Evolutionary conservation across 2,797 vertebrate species (phyloP).

Genomic region (Sarcophilus harrisii): DNA sequence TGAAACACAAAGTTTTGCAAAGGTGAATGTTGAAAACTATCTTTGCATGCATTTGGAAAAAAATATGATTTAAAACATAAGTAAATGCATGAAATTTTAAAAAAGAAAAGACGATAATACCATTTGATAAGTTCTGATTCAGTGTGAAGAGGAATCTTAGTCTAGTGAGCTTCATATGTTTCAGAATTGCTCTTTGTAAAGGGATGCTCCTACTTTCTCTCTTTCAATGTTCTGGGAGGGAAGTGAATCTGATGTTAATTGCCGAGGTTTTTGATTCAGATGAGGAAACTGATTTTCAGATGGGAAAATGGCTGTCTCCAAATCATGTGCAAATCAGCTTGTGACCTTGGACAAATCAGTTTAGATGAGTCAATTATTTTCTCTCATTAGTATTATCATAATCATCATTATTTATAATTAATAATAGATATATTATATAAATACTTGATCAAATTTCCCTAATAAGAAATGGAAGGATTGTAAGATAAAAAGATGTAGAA

Average conservation of each 20-base stretch:
- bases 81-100: too few relatives aligned
- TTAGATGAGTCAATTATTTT: neutral
- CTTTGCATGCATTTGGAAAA: too few relatives aligned
- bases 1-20: too few relatives aligned
- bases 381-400: neutral
- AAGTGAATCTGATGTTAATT: neutral
- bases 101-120: neutral
- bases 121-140: neutral
- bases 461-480: neutral
- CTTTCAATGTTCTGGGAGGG: neutral
- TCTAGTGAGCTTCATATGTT: neutral
- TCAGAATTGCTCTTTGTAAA: neutral
- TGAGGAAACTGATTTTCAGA: neutral
- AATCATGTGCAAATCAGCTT: neutral
- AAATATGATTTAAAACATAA: too few relatives aligned
- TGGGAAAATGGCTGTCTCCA: neutral
- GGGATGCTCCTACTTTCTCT: neutral
- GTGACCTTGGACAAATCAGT: neutral
- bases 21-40: too few relatives aligned
- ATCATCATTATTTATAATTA: neutral
- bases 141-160: neutral
- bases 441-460: neutral
- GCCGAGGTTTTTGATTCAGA: neutral
- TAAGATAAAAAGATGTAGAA: neutral
- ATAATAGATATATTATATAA: neutral